Base-by-base conservation (phyloP, 2,797 vertebrate species). In the Sebastes reedi region DNA sequence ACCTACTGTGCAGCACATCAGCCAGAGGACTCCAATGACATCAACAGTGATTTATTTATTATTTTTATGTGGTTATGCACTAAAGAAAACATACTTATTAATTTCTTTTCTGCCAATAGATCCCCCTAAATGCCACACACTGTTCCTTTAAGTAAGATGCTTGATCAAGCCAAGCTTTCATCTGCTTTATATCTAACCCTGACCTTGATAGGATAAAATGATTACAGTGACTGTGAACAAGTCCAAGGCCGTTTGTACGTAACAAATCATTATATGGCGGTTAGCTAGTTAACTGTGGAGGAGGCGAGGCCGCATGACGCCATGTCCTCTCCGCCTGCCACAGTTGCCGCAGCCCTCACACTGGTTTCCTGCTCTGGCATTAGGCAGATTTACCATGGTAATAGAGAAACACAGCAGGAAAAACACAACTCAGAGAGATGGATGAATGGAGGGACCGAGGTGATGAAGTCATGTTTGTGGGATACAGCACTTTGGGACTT, bases 301-400 rank as follows among this genome's bases (percentile, higher is more conserved):
- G 65, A 69, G 74, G 50, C 20, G 8, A 56, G 82, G 66, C 77
- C 22, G 16, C 81, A 80, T 82, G 74, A 94, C 60, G 79, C 74
- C 87, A 93, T 74, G 46, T 86, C 69, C 88, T 78, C 71, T 74
- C 65, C 11, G 62, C 52, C 71, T 27, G 74, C 82, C 84, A 61
- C 80, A 72, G 79, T 20, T 12, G 85, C 90, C 85, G 71, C 89
- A 90, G 64, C 86, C 85, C 80, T 88, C 80, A 64, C 39, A 60
- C 64, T 85, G 86, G 90, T 84, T 94, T 94, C 90, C 90, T 92
- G 86, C 68, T 74, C 83, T 89, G 91, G 88, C 84, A 71, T 50
- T 42, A 67, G 79, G 22, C 59, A 11, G 68, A 29, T 75, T 91
- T 72, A 30, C 93, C 89, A 91, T 94, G 92, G 93, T n/a, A 52